Conservation (phyloP, 2,888 invertebrate genomes). For the Rotaria macrura region DNA sequence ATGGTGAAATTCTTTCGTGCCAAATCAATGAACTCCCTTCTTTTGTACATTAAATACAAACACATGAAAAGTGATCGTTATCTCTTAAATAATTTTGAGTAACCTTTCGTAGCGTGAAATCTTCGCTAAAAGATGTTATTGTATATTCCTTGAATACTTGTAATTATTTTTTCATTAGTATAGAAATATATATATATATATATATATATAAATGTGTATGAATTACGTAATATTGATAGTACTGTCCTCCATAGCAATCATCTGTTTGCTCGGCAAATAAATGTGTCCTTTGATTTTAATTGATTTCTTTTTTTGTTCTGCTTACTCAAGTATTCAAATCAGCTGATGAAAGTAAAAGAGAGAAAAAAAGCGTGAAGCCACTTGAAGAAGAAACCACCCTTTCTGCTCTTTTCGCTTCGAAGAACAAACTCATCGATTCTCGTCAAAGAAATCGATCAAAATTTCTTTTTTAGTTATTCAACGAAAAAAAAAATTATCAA, state of each 20-base stretch:
- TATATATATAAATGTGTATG: no score
- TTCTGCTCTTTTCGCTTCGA: neutral
- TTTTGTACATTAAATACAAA: no score
- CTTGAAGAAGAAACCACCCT: neutral
- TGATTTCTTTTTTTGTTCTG: neutral
- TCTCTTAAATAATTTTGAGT: no score
- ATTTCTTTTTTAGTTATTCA: no score
- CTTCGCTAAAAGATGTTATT: neutral
- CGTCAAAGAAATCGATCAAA: neutral
- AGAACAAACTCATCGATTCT: neutral
- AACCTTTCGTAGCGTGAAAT: no score
- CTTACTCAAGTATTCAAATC: neutral
- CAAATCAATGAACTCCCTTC: no score
- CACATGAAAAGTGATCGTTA: no score
- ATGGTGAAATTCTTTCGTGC: no score
- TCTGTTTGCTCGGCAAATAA: neutral
- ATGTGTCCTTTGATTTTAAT: neutral
- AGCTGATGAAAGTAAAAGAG: neutral
- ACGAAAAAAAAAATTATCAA: no score
- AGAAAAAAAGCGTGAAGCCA: neutral
- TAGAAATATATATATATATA: neutral
- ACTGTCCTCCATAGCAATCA: neutral
- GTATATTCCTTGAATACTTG: neutral
- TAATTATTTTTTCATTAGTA: neutral
- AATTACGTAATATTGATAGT: neutral